Base-by-base conservation (phyloP, 2,888 invertebrate species). In the Hofmannophila pseudospretella region DNA sequence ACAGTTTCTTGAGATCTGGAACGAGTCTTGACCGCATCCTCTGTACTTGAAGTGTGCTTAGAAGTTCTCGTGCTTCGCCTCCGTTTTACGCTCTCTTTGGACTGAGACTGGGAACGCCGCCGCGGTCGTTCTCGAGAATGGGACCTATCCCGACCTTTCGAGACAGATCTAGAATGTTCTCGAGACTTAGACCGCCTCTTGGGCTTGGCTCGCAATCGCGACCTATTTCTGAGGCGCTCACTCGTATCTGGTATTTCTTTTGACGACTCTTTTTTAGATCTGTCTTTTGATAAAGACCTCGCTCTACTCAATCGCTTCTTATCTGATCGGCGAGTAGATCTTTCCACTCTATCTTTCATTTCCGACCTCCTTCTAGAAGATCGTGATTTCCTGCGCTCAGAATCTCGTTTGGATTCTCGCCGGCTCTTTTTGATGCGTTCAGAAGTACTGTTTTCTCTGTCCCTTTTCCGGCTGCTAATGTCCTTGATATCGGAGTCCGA, bases 1-100 rank as follows among this genome's bases (percentile, higher is more conserved):
- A 50, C 48, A 42, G 63, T 64, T 27, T 84, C 85, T 54, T 86
- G 85, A 41, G 85, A 85, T 54, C 68, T 65, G 8, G 85, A 86
- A 16, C 85, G 71, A 25, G 62, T 67, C 47, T 69, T 70, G 8
- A 51, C 44, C 39, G 68, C 73, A 1, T 77, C 80, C 1, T 77
- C 80, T 2, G 55, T 54, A 32, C 66, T 71, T 7, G 45, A 41
- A 4, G 56, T 50, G 13, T 58, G 70, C 38, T 70, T 72, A 1
- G 58, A 55, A n/a, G n/a, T n/a, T 1, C 58, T 56, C 1, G 63
- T 54, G 11, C 54, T 49, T 4, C 46, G 45, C 10, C 57, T 49
- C 7, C 50, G 43, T 22, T 52, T 54, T 1, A 42, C 10, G 11
- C 44, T 43, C 7, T 57, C 59, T 29, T 48, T 49, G 2, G 59